A percentile compares a stretch with the other conserved stretches of the same genome.
These are phyloP conservation scores for Heliconius cydno DNA, from an alignment of 2,888 invertebrate species.

Conservation along the genomic window DNA sequence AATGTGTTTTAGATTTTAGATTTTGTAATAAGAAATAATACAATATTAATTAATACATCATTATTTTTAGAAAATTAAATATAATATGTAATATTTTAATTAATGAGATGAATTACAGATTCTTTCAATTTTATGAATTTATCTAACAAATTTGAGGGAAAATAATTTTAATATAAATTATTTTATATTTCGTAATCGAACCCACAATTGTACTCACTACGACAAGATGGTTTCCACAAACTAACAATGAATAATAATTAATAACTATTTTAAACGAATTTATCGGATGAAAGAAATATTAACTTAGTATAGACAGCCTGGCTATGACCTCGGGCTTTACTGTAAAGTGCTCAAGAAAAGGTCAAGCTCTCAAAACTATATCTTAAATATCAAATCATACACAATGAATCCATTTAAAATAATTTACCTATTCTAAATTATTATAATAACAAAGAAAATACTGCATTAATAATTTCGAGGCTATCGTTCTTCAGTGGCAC, in stretches of 20 bases:
- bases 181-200: no score
- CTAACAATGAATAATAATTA: no score
- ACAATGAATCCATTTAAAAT: not conserved
- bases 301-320: not conserved
- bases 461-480: no score
- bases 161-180: no score
- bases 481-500: no score
- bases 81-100: not conserved
- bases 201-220: no score
- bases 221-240: no score
- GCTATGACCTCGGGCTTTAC: not conserved
- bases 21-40: no score
- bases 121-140: no score
- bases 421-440: not conserved
- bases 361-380: not conserved
- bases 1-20: not conserved
- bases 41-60: no score
- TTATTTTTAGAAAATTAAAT: not conserved
- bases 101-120: accelerated
- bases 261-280: not conserved
- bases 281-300: not conserved
- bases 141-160: no score
- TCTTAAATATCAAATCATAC: not conserved
- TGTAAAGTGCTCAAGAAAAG: not conserved
- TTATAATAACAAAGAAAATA: no score